Evolutionary conservation across 1,140 invertebrate species (phyloP).

Genomic region (Trinorchestia longiramus): DNA sequence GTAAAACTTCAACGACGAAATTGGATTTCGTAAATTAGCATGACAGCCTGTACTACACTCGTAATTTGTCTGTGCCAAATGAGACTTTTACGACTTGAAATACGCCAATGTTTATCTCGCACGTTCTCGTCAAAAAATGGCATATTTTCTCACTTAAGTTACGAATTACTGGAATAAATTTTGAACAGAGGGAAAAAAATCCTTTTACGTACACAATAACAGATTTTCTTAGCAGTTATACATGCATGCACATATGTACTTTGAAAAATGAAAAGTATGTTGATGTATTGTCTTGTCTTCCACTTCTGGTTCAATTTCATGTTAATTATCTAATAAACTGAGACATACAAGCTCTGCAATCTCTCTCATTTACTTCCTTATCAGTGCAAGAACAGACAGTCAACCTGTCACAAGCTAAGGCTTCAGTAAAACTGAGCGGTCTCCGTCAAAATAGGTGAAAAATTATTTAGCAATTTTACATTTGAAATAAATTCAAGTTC

Average conservation of each 20-base stretch:
- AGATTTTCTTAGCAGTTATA: too few species aligned
- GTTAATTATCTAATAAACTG: not conserved
- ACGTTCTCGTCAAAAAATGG: not conserved
- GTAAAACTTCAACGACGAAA: not conserved
- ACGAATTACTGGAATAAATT: not conserved
- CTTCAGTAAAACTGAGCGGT: not conserved
- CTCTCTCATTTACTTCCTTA: not conserved
- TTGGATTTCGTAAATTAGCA: not conserved
- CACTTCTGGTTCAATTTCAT: not conserved
- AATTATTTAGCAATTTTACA: not conserved
- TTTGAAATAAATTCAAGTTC: not conserved
- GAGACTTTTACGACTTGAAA: not conserved
- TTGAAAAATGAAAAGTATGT: not conserved
- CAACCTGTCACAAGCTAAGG: not conserved
- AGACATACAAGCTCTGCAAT: not conserved
- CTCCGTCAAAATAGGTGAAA: not conserved
- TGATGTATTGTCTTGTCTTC: not conserved
- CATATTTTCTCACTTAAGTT: not conserved
- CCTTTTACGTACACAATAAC: not conserved
- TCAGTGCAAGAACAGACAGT: not conserved
- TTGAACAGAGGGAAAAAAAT: not conserved
- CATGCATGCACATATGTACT: too few species aligned
- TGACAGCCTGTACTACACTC: not conserved
- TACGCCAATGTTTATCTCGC: not conserved
- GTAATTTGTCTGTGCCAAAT: not conserved